phyloP scores from a whole-genome alignment of 1,140 invertebrate genomes.

The Calycopis cecrops region DNA sequence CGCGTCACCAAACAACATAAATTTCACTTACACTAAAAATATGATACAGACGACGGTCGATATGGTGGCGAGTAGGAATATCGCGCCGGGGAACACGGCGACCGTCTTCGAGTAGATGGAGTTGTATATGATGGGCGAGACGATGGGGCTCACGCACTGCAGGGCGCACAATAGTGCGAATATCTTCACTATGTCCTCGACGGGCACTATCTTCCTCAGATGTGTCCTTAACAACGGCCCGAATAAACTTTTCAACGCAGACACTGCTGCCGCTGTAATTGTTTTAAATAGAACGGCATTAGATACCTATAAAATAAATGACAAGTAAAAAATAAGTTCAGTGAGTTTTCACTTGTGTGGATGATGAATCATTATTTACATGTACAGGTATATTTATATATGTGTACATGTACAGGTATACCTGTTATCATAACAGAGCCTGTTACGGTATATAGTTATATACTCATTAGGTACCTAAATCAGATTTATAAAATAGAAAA shows the following conservation, averaged over 20 bases:
- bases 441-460: too few relatives aligned
- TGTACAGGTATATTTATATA: too few relatives aligned
- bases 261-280: neutral
- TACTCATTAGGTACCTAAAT: too few relatives aligned
- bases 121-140: constrained; percentile 12
- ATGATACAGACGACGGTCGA: neutral
- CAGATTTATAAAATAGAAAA: too few relatives aligned
- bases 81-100: neutral
- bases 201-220: neutral
- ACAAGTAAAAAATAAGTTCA: too few relatives aligned
- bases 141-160: constrained; percentile 2
- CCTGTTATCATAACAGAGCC: too few relatives aligned
- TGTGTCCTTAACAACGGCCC: constrained; percentile 5
- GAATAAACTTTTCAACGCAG: constrained; percentile 10
- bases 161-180: constrained; percentile 14
- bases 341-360: too few relatives aligned
- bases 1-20: too few relatives aligned
- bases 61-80: constrained; percentile 1
- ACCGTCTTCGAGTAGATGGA: neutral
- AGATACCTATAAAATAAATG: too few relatives aligned
- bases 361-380: too few relatives aligned
- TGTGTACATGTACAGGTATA: too few relatives aligned
- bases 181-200: constrained; percentile 1
- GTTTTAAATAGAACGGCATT: too few relatives aligned
- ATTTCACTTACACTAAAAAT: constrained; percentile 13